These are phyloP conservation scores for Acinonyx jubatus DNA, from an alignment of 2,113 vertebrate genomes.

Conservation along the genomic window DNA sequence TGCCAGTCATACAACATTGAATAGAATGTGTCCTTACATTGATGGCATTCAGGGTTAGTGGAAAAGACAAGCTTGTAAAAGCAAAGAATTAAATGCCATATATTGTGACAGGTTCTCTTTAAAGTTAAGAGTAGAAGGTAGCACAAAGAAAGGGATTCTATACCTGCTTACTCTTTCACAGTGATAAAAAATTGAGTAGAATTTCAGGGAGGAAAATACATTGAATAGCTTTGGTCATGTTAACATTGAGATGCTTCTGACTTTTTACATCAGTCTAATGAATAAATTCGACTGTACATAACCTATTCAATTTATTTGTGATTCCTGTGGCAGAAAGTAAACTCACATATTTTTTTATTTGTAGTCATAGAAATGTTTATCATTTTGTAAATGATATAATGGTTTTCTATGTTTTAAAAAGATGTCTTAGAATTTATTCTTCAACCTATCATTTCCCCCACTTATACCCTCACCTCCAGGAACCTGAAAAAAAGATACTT, in stretches of 20 bases:
- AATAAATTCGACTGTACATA: background rate
- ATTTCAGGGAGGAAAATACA: background rate
- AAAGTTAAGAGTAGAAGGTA: background rate
- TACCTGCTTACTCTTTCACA: background rate
- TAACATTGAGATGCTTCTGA: background rate
- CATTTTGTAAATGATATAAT: background rate
- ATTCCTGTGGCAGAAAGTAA: slow-evolving; percentile 18
- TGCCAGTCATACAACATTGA: background rate
- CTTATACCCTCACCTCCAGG: background rate
- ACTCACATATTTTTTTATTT: background rate
- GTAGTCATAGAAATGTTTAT: background rate
- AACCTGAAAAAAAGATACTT: background rate
- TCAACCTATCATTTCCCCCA: background rate
- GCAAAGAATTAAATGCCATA: background rate
- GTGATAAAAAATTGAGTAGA: background rate
- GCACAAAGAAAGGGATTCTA: background rate
- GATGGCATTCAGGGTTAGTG: background rate
- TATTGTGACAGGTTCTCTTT: background rate
- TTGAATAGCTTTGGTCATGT: background rate
- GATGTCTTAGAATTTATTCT: background rate
- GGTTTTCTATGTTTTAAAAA: slow-evolving; percentile 39
- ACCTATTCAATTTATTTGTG: background rate
- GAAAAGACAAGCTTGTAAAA: slow-evolving; percentile 3
- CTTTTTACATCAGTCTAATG: background rate
- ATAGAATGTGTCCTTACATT: background rate